Evolutionary conservation across 2,888 invertebrate species (phyloP).

Genomic region (Phorcus lineatus): DNA sequence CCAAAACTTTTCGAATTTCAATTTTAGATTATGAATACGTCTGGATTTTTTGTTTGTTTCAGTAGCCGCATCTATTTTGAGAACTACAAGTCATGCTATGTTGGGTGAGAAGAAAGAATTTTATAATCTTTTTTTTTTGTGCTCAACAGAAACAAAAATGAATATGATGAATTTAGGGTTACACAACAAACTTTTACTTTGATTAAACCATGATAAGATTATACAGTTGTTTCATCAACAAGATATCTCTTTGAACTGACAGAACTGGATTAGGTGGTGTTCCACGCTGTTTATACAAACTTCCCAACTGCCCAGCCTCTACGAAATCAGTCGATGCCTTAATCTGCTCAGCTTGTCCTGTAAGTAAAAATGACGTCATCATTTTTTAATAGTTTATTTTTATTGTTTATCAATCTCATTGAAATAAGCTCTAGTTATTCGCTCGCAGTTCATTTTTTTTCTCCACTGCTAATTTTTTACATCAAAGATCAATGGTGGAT

Average conservation of each 20-base stretch:
- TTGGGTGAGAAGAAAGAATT: constrained; percentile 44
- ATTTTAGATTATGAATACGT: not conserved
- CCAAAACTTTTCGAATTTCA: too few relatives aligned
- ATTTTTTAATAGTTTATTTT: too few relatives aligned
- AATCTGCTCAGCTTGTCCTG: constrained; percentile 44
- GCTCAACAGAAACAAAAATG: too few relatives aligned
- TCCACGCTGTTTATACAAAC: constrained; percentile 31
- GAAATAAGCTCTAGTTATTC: too few relatives aligned
- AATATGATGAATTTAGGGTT: too few relatives aligned
- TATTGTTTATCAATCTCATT: too few relatives aligned
- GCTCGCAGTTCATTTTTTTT: too few relatives aligned
- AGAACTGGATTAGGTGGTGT: not conserved
- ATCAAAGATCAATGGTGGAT: too few relatives aligned
- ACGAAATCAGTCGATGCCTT: constrained; percentile 53
- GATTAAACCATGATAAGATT: too few relatives aligned
- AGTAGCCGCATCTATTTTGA: constrained; percentile 51
- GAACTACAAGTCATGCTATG: constrained; percentile 49
- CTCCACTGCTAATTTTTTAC: too few relatives aligned
- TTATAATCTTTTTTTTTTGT: not conserved
- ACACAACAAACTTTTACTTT: too few relatives aligned
- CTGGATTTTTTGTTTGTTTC: constrained; percentile 34
- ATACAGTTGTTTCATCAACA: not conserved
- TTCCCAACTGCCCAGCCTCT: constrained; percentile 9
- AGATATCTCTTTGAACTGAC: not conserved
- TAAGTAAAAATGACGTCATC: constrained; percentile 24